Evolutionary conservation across 2,113 vertebrate species (phyloP).

Genomic region (Gallinago undulata): DNA sequence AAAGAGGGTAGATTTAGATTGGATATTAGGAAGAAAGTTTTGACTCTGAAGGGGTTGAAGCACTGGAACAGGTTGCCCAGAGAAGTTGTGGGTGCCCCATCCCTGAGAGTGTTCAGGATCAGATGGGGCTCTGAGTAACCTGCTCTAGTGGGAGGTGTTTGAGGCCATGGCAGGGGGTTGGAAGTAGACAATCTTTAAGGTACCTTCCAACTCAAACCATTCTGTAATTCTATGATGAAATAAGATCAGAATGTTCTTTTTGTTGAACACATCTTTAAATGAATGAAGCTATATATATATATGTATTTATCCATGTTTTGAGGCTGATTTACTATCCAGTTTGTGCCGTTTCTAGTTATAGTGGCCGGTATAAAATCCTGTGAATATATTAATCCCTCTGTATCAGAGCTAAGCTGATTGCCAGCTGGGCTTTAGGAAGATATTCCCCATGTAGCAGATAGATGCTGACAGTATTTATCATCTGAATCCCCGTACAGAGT

Average conservation of each 20-base stretch:
- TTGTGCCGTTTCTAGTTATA: background rate
- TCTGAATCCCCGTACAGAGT: background rate
- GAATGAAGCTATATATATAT: background rate
- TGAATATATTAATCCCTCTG: slow-evolving; percentile 33
- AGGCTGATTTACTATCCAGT: background rate
- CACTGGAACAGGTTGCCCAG: background rate
- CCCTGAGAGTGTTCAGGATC: background rate
- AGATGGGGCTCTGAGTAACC: background rate
- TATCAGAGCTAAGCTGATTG: slow-evolving; percentile 53
- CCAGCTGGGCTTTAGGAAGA: slow-evolving; percentile 30
- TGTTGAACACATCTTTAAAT: background rate
- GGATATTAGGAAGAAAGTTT: no score
- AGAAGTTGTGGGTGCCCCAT: background rate
- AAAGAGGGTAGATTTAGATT: no score
- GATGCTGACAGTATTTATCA: slow-evolving; percentile 23
- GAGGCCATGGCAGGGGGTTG: background rate
- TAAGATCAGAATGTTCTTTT: background rate
- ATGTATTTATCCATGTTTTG: background rate
- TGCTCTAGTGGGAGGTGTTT: background rate
- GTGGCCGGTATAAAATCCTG: background rate
- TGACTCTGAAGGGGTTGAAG: no score
- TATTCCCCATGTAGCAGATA: slow-evolving; percentile 31
- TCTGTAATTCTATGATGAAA: background rate
- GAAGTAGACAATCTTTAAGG: background rate
- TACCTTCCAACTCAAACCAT: background rate